Conservation (phyloP, 2,113 vertebrate genomes). For the Tinamus guttatus region DNA sequence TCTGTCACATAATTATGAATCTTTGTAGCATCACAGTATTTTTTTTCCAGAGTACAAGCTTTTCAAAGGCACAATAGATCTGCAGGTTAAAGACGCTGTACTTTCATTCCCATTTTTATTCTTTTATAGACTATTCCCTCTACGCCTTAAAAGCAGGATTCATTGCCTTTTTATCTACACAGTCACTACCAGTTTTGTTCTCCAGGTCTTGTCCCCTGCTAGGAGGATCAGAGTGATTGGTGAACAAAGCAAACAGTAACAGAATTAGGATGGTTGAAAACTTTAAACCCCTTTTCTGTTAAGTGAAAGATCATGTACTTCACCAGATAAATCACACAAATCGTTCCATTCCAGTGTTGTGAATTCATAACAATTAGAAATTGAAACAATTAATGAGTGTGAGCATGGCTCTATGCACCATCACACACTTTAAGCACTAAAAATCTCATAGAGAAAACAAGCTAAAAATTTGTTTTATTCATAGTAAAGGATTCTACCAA, state of each 20-base stretch:
- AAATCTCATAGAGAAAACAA: background rate
- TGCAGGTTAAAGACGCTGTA: constrained; percentile 78
- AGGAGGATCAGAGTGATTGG: constrained; percentile 83
- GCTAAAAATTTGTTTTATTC: background rate
- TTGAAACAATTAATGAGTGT: background rate
- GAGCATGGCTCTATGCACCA: background rate
- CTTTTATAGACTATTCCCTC: constrained; percentile 79
- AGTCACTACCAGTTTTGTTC: constrained; percentile 82
- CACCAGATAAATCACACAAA: constrained; percentile 60
- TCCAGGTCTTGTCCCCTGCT: constrained; percentile 80
- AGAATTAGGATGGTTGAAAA: constrained; percentile 76
- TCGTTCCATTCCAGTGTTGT: constrained; percentile 25
- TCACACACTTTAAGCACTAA: background rate
- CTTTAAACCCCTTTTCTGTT: constrained; percentile 61
- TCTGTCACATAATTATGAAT: constrained; percentile 75
- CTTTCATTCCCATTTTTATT: constrained; percentile 80
- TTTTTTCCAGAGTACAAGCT: constrained; percentile 67
- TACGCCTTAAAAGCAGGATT: constrained; percentile 82
- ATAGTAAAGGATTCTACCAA: background rate
- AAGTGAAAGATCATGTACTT: constrained; percentile 63
- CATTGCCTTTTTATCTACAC: constrained; percentile 82
- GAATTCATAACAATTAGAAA: constrained; percentile 68
- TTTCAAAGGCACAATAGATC: constrained; percentile 83
- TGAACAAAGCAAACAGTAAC: constrained; percentile 84
- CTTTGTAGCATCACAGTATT: constrained; percentile 68